Evolutionary conservation across 2,797 vertebrate genomes (phyloP), one percentile per base, ranked within the genome.

Genomic region (Amphiprion clarkii): DNA sequence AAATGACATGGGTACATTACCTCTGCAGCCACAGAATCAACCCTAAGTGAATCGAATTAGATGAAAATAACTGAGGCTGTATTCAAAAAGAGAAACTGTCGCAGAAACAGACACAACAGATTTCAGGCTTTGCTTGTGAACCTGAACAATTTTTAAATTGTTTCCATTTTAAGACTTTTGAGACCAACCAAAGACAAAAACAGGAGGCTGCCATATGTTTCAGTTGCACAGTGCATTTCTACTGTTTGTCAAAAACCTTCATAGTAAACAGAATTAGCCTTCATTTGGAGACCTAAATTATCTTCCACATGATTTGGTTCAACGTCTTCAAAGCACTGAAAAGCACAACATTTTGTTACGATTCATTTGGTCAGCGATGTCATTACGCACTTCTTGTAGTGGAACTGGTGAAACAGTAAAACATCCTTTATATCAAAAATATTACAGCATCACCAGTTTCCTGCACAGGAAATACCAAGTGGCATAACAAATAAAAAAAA

Each of bases 281-380:
- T 86, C 21, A 61, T 44, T 67, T 70, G 58, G 54, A 73, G 54
- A 42, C 6, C 61, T 52, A 23, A 77, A 79, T 71, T 62, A 51
- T 4, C 13, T 2, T 52, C 62, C 40, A 46, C 6, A 29, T 65
- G 21, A 74, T 74, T 82, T 81, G 58, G 63, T 64, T 83, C 60
- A 31, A 63, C n/a, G 19, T 67, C 48, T 64, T 73, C 2, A 42
- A 53, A 80, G 67, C 67, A 72, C 1, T 27, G 6, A 62, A 19
- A 52, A 49, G 49, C 14, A 21, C 33, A 62, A 60, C 61, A n/a
- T 48, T 21, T 8, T 53, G 67, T 72, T 76, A 81, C 67, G 64
- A 81, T 88, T 77, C 6, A 75, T 79, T 88, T 85, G 80, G 87
- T 85, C 82, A 68, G n/a, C n/a, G 59, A 52, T 25, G 36, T 48